Percentiles rank a stretch among this genome's conserved stretches.
Evolutionary conservation across 1,140 invertebrate genomes (phyloP).

Genomic region (Zaprionus vittiger): DNA sequence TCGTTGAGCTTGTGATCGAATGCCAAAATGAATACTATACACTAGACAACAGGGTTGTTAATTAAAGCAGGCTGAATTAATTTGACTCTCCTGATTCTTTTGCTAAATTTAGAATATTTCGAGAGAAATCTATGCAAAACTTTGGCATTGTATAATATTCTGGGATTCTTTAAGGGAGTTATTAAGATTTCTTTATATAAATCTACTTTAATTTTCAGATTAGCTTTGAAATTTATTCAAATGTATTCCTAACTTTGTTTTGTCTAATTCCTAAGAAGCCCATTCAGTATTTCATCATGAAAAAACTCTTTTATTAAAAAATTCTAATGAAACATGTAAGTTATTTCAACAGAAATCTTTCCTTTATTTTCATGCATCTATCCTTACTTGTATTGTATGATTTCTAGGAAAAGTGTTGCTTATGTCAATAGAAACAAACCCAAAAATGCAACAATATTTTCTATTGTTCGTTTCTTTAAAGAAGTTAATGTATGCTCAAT

Average conservation of each 20-base stretch:
- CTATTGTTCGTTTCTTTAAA: not conserved
- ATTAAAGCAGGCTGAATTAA: not conserved
- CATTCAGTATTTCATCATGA: no score
- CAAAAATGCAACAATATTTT: not conserved
- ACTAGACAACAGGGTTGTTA: constrained; percentile 27
- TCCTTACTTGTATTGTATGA: not conserved
- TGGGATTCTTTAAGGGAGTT: no score
- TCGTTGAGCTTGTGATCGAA: constrained; percentile 60
- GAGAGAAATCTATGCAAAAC: not conserved
- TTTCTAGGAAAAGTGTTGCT: not conserved
- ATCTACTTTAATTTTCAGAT: no score
- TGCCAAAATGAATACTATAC: constrained; percentile 45
- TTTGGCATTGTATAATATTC: no score
- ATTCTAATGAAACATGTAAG: no score
- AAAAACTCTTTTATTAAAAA: no score
- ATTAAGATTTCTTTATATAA: no score
- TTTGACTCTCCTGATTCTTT: no score
- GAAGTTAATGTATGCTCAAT: not conserved
- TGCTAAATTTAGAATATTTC: no score
- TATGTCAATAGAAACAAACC: not conserved
- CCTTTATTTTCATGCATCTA: not conserved
- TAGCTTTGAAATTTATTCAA: no score
- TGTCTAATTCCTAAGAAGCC: no score
- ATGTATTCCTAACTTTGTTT: no score
- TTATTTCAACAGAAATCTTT: not conserved